These are phyloP conservation scores for Petromus typicus DNA, from an alignment of 2,113 vertebrate species.

Conservation along the genomic window DNA sequence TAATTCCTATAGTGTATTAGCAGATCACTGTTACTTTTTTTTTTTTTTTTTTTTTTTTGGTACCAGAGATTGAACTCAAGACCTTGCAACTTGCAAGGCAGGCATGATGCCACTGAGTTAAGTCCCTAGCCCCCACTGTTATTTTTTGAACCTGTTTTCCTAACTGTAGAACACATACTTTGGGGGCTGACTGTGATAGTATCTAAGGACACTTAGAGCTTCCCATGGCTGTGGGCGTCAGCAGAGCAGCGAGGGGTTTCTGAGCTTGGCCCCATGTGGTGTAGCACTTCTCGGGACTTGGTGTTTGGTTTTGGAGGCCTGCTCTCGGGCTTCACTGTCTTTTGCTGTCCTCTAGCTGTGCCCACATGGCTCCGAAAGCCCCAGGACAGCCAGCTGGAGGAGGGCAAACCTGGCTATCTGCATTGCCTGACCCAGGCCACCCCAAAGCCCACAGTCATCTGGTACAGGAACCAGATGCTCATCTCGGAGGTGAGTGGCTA, in stretches of 20 bases:
- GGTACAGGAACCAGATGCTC: constrained; percentile 91
- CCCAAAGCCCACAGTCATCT: constrained; percentile 91
- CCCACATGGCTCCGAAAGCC: constrained; percentile 95
- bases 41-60: background rate
- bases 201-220: background rate
- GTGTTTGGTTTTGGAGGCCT: background rate
- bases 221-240: background rate
- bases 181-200: background rate
- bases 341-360: constrained; percentile 85
- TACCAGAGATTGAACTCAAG: no score
- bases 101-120: no score
- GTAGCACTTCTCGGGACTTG: background rate
- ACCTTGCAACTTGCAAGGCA: no score
- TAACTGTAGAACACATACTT: background rate
- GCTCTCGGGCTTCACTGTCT: fast-evolving
- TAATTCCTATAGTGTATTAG: background rate
- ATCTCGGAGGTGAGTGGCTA: constrained; percentile 92
- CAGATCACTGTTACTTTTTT: background rate
- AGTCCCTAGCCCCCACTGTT: background rate
- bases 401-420: constrained; percentile 95
- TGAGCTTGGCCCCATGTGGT: background rate
- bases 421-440: constrained; percentile 94
- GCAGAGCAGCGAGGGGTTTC: background rate
- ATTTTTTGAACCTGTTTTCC: constrained; percentile 14
- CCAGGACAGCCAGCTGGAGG: constrained; percentile 93